A percentile compares a stretch with the other conserved stretches of the same genome.
These are phyloP conservation scores for Hystrix cristata DNA, from an alignment of 2,113 vertebrate species.

Conservation along the genomic window DNA sequence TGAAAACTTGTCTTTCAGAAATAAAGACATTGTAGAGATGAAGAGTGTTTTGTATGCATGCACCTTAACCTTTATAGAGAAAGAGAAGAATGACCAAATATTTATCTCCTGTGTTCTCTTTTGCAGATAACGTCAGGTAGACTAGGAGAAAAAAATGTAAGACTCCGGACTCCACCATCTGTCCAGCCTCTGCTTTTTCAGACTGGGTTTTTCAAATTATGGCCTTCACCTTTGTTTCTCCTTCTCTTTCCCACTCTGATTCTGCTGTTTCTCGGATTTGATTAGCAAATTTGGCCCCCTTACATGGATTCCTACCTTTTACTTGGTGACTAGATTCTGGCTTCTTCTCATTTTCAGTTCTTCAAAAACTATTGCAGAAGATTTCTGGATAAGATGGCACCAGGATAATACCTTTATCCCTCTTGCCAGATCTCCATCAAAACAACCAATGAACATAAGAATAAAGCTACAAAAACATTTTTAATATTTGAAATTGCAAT, in stretches of 20 bases:
- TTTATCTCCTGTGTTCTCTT: not conserved
- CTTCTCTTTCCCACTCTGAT: not conserved
- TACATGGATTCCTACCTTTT: not conserved
- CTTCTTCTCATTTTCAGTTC: conserved; percentile 2
- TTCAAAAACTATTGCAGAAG: not conserved
- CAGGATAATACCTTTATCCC: not conserved
- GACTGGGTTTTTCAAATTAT: not conserved
- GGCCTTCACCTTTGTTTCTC: not conserved
- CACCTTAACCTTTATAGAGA: not conserved
- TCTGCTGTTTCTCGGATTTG: not conserved
- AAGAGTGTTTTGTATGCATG: not conserved
- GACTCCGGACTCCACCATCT: not conserved
- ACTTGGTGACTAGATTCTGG: not conserved
- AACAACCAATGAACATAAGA: not conserved
- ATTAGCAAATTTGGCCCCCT: not conserved
- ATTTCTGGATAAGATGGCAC: not conserved
- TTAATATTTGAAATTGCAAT: conserved; percentile 41
- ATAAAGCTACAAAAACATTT: not conserved
- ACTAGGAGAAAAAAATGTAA: not conserved
- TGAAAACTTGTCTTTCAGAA: conserved; percentile 5
- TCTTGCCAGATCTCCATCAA: not conserved
- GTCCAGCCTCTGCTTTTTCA: not conserved
- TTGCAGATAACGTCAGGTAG: not conserved
- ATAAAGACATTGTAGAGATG: conserved; percentile 19
- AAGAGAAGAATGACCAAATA: not conserved